phyloP scores from a whole-genome alignment of 2,888 invertebrate genomes.

The Caenorhabditis macrosperma region DNA sequence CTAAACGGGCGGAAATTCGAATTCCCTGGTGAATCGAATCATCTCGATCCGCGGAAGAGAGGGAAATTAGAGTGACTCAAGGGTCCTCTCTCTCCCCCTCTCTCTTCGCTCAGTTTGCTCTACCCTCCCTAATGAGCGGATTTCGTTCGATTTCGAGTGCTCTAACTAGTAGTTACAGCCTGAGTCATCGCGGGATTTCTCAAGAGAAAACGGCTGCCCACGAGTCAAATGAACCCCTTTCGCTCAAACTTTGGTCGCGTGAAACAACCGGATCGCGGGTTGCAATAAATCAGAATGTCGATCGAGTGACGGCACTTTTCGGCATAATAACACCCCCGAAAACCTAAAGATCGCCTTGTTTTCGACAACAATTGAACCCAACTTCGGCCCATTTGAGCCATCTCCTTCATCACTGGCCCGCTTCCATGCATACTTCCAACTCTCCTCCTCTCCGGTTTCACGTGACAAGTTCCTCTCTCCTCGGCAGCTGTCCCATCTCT shows the following conservation, averaged over 20 bases:
- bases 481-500: slow-evolving; percentile 24
- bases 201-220: background rate
- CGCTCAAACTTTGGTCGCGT: background rate
- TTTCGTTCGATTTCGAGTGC: slow-evolving; percentile 4
- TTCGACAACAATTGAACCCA: background rate
- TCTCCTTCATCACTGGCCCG: slow-evolving; percentile 27
- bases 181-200: background rate
- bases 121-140: slow-evolving; percentile 29
- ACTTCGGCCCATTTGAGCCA: background rate
- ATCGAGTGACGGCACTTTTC: background rate
- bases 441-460: slow-evolving; percentile 20
- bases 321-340: background rate
- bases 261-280: background rate
- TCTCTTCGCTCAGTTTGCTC: slow-evolving; percentile 1
- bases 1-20: too few species aligned
- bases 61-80: slow-evolving; percentile 48
- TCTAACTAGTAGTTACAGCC: background rate
- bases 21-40: slow-evolving; percentile 51
- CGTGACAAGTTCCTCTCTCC: slow-evolving; percentile 36
- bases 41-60: slow-evolving; percentile 15
- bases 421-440: slow-evolving; percentile 42
- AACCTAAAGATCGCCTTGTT: slow-evolving; percentile 1
- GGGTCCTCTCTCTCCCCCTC: too few species aligned
- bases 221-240: background rate
- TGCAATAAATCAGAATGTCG: slow-evolving; percentile 5